Conservation (phyloP, 2,113 vertebrate genomes). For the Podarcis raffonei region DNA sequence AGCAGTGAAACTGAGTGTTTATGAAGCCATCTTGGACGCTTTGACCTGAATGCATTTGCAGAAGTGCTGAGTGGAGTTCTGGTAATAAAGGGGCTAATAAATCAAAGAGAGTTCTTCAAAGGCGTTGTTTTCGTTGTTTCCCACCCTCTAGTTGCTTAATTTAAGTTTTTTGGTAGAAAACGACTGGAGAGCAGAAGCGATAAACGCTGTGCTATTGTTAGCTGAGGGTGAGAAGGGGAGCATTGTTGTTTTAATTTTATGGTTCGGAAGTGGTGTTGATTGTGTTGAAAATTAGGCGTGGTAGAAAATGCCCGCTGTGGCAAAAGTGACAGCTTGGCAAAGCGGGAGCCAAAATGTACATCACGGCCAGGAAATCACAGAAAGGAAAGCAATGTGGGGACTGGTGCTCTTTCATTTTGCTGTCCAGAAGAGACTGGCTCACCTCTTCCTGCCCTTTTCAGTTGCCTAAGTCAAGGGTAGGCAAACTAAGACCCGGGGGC, state of each 20-base stretch:
- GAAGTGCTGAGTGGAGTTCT: neutral
- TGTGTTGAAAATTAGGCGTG: neutral
- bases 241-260: no score
- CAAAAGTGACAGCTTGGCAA: no score
- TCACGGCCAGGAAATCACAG: neutral
- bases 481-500: no score
- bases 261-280: neutral
- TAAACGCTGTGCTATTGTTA: neutral
- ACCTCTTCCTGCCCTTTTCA: neutral
- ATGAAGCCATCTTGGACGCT: neutral
- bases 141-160: neutral
- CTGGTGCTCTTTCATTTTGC: neutral
- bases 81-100: neutral
- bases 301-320: neutral
- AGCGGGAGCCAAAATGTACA: neutral
- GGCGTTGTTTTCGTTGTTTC: no score
- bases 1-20: neutral
- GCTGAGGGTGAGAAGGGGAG: no score
- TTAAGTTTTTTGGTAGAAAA: neutral
- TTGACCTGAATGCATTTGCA: neutral
- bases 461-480: neutral
- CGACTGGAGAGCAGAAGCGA: neutral
- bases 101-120: conserved; percentile 2
- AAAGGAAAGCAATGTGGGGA: neutral
- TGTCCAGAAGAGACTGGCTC: neutral